phyloP scores from a whole-genome alignment of 1,140 invertebrate genomes.

The Pararge aegeria region DNA sequence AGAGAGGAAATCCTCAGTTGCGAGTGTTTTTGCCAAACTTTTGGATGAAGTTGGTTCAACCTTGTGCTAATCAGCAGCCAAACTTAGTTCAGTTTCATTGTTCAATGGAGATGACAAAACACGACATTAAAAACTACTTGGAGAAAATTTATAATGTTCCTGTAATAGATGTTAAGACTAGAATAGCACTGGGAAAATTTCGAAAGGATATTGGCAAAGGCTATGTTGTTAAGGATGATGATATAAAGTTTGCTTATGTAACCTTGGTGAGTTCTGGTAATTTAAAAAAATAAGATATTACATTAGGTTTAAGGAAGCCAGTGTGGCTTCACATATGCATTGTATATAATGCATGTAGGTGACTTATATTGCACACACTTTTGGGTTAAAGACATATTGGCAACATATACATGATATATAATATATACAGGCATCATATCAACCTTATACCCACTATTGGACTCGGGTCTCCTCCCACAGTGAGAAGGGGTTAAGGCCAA shows the following conservation, averaged over 20 bases:
- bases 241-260: slow-evolving; percentile 90
- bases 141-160: slow-evolving; percentile 96
- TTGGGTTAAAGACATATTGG: too few species aligned
- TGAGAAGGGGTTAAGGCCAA: too few species aligned
- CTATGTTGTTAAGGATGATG: slow-evolving; percentile 90
- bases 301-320: too few species aligned
- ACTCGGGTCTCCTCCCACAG: too few species aligned
- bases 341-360: too few species aligned
- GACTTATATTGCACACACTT: too few species aligned
- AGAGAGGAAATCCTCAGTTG: slow-evolving; percentile 93
- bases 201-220: slow-evolving; percentile 75
- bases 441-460: too few species aligned
- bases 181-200: slow-evolving; percentile 84
- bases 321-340: too few species aligned
- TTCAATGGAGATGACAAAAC: slow-evolving; percentile 93
- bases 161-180: slow-evolving; percentile 86
- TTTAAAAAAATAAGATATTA: background rate
- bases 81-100: slow-evolving; percentile 92
- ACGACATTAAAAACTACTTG: slow-evolving; percentile 95
- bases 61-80: slow-evolving; percentile 81
- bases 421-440: too few species aligned
- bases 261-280: slow-evolving; percentile 83
- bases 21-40: slow-evolving; percentile 95
- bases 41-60: slow-evolving; percentile 94
- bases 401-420: too few species aligned